phyloP scores from a whole-genome alignment of 2,888 invertebrate genomes.

The Drosophila suboccidentalis region DNA sequence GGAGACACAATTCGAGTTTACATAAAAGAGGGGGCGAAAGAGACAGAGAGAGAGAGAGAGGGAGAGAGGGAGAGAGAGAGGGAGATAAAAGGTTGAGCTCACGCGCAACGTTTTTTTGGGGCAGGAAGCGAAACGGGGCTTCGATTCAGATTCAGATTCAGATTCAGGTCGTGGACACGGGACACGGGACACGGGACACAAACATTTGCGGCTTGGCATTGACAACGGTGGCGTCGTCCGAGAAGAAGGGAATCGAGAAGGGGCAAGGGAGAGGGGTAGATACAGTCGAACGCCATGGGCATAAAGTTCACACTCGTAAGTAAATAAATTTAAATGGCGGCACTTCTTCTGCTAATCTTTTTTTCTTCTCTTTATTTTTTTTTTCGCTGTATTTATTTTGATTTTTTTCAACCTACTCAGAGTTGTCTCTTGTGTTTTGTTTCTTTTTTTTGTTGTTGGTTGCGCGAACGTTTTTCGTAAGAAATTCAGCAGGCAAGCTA shows the following conservation, averaged over 20 bases:
- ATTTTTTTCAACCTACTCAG: slow-evolving; percentile 39
- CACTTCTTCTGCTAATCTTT: slow-evolving; percentile 78
- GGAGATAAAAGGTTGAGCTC: slow-evolving; percentile 37
- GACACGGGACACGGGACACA: slow-evolving; percentile 49
- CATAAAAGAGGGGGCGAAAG: neutral
- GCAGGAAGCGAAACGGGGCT: slow-evolving; percentile 42
- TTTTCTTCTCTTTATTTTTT: slow-evolving; percentile 20
- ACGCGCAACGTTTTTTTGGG: slow-evolving; percentile 34
- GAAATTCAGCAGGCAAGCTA: slow-evolving; percentile 79
- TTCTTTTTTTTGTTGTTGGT: slow-evolving; percentile 17
- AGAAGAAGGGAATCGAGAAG: neutral
- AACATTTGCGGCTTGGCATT: slow-evolving; percentile 63
- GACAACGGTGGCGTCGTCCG: slow-evolving; percentile 67
- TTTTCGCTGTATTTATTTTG: slow-evolving; percentile 42
- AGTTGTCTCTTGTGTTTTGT: slow-evolving; percentile 40
- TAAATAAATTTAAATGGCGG: slow-evolving; percentile 82
- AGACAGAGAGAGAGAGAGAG: neutral
- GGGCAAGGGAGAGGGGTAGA: neutral
- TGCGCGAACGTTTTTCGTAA: slow-evolving; percentile 73
- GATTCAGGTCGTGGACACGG: slow-evolving; percentile 41
- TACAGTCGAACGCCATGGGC: slow-evolving; percentile 69
- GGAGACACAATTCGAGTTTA: slow-evolving; percentile 19
- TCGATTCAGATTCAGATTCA: slow-evolving; percentile 34
- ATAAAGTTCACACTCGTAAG: slow-evolving; percentile 82
- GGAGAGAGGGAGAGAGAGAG: neutral